Evolutionary conservation across 30 jellyfish, hydroid and myxozoan genomes (phyloP), one percentile per base, ranked within the genome.

Genomic region (Rhopilema esculentum): DNA sequence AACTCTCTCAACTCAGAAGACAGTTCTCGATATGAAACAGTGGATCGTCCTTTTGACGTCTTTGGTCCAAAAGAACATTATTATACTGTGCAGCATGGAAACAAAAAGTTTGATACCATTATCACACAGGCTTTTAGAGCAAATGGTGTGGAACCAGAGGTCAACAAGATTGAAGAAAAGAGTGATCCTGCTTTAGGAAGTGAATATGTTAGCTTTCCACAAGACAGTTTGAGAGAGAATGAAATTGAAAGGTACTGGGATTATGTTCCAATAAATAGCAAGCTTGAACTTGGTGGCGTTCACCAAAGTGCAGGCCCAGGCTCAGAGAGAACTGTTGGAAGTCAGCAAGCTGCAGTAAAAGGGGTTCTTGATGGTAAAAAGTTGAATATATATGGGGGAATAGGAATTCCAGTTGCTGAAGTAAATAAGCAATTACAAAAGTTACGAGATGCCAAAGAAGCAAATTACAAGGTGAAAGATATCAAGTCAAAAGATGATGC

Each of bases 131-230:
- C 94, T 63, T 71, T 84, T 9, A 77, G 87, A 8, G 21, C 83
- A 28, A 84, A 84, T n/a, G n/a, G n/a, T n/a, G n/a, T n/a, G n/a
- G 80, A 31, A 40, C 72, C 26, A 21, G 72, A 27, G 21, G 77
- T 63, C 53, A 32, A 51, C 23, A 80, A 28, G 20, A 75, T 33
- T 1, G 51, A 61, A 2, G 67, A 61, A 53, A 69, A 85, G 33
- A 49, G 9, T 26, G 94, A 85, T 32, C 94, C 94, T 32, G 79
- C 94, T 0, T 88, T 85, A 8, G 94, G 94, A 0, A 85, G 89
- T 68, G 94, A 85, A 49, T 85, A 85, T 66, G 94, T 85, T 31
- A 85, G 94, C 72, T 85, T 18, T 31, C 94, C 94, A 8, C 94
- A 85, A 40, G 94, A 85, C 66, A 68, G 66, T 23, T 24, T 79